Conservation (phyloP, 37 sponge, comb jelly and placozoan genomes). For the Halichondria panicea region DNA sequence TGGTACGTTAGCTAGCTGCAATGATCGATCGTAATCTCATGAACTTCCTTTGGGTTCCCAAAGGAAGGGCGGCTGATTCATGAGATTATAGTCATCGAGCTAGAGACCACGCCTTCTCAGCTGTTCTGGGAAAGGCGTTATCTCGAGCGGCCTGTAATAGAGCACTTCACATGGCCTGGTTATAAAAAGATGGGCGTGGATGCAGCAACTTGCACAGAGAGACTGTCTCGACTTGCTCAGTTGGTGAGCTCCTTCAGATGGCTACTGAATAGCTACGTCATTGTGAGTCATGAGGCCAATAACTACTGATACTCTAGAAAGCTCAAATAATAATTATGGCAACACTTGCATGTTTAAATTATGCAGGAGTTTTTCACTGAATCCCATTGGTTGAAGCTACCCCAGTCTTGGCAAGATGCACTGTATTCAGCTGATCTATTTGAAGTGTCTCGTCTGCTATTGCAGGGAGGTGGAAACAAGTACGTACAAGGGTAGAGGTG, state of each 20-base stretch:
- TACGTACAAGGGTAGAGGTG: neutral
- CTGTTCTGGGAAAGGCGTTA: too few relatives aligned
- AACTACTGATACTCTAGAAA: neutral
- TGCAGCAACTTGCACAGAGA: too few relatives aligned
- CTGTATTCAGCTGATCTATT: constrained; percentile 10
- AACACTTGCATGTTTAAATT: neutral
- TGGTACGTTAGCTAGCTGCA: too few relatives aligned
- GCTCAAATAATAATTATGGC: neutral
- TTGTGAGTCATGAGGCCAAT: constrained; percentile 27
- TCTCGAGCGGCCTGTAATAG: too few relatives aligned
- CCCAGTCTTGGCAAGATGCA: constrained; percentile 40
- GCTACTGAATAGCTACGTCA: constrained; percentile 57
- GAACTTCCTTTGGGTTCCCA: too few relatives aligned
- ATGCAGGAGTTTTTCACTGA: constrained; percentile 81
- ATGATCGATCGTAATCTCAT: too few relatives aligned
- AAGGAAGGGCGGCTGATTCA: too few relatives aligned
- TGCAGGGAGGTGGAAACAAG: neutral
- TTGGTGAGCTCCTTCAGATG: constrained; percentile 37
- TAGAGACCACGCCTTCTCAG: too few relatives aligned
- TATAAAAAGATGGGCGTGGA: too few relatives aligned
- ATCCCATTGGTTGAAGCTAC: constrained; percentile 69
- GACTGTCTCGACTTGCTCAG: constrained; percentile 1
- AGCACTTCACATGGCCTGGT: too few relatives aligned
- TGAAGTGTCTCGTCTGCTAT: constrained; percentile 24
- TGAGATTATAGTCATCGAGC: too few relatives aligned